phyloP scores from a whole-genome alignment of 2,888 invertebrate species.

The Sphecodes monilicornis region DNA sequence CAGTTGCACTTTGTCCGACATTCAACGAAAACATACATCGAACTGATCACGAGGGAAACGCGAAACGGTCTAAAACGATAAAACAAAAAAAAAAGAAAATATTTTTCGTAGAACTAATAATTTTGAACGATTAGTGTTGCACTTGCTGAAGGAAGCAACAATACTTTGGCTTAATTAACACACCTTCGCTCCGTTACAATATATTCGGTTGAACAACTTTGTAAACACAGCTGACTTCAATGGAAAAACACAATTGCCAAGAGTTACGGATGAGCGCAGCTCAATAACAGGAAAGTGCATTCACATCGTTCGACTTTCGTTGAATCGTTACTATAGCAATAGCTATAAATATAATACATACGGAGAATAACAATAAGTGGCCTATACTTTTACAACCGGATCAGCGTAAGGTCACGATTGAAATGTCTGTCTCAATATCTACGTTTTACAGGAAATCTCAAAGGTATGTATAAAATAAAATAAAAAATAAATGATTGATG shows the following conservation, averaged over 20 bases:
- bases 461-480: constrained; percentile 28
- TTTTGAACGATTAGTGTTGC: not conserved
- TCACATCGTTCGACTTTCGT: constrained; percentile 49
- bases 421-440: not conserved
- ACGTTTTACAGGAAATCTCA: constrained; percentile 7
- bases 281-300: constrained; percentile 53
- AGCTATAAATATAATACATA: constrained; percentile 35
- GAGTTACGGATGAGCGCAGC: constrained; percentile 25
- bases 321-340: constrained; percentile 59
- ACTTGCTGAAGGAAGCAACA: not conserved
- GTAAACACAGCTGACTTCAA: constrained; percentile 2
- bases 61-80: not conserved
- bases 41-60: not conserved
- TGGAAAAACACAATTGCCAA: not conserved
- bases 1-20: not conserved
- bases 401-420: not conserved
- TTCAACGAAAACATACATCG: not conserved
- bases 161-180: not conserved
- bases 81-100: not conserved
- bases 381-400: not conserved
- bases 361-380: constrained; percentile 13
- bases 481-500: constrained; percentile 5
- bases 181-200: not conserved
- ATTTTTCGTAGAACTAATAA: not conserved
- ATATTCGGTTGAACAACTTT: not conserved